phyloP scores from a whole-genome alignment of 1,140 invertebrate species.

The Drosophila ohnishii region DNA sequence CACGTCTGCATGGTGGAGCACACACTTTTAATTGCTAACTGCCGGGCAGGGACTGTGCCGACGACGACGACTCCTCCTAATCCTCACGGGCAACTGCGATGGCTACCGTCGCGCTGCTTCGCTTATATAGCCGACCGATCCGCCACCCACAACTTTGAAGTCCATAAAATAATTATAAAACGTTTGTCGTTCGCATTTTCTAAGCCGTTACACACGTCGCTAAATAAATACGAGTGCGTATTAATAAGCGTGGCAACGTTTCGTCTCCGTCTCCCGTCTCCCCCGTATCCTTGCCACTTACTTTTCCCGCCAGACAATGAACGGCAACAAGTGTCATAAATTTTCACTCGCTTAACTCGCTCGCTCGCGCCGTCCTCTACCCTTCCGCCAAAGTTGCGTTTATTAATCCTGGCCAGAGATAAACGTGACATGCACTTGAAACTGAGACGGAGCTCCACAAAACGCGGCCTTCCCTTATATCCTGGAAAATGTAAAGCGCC shows the following conservation, averaged over 20 bases:
- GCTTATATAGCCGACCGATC: constrained; percentile 57
- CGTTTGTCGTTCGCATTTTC: constrained; percentile 79
- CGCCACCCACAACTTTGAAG: constrained; percentile 67
- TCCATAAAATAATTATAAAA: constrained; percentile 83
- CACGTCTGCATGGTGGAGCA: constrained; percentile 48
- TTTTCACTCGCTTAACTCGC: constrained; percentile 60
- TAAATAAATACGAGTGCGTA: constrained; percentile 72
- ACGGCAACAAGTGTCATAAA: constrained; percentile 80
- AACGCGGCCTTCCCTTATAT: constrained; percentile 36
- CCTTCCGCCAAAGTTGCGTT: constrained; percentile 53
- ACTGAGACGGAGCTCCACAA: constrained; percentile 40
- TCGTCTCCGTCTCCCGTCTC: constrained; percentile 3
- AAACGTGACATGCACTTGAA: constrained; percentile 76
- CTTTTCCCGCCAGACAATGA: constrained; percentile 40
- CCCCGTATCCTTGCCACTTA: constrained; percentile 15
- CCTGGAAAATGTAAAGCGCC: constrained; percentile 2
- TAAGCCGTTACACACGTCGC: constrained; percentile 77
- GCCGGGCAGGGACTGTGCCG: constrained; percentile 2
- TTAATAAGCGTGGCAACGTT: constrained; percentile 65
- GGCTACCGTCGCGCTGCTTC: constrained; percentile 16
- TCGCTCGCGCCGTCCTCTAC: constrained; percentile 34
- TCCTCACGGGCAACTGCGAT: constrained; percentile 63
- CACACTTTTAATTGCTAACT: background rate
- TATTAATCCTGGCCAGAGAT: constrained; percentile 77
- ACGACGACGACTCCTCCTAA: constrained; percentile 13